Evolutionary conservation across 2,113 vertebrate species (phyloP).

Genomic region (Puma concolor): DNA sequence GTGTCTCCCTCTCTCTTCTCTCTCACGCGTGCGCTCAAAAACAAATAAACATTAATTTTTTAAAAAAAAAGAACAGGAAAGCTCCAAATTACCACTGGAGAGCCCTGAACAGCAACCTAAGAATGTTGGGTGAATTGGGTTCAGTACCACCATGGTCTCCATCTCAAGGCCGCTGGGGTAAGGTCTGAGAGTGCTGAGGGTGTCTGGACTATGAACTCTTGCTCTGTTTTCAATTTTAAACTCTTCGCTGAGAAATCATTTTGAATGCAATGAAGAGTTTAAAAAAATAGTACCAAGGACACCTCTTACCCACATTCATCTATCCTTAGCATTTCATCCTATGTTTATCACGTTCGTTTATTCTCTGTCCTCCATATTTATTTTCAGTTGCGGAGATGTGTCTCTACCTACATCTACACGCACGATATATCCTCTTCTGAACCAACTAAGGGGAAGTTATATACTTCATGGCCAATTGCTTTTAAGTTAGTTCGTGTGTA

Average conservation of each 20-base stretch:
- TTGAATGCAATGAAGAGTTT: neutral
- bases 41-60: too few relatives aligned
- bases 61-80: neutral
- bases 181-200: too few relatives aligned
- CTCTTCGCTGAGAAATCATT: neutral
- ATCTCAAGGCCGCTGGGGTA: too few relatives aligned
- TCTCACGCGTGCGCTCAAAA: too few relatives aligned
- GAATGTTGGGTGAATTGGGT: neutral
- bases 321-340: neutral
- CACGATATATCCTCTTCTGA: neutral
- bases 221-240: neutral
- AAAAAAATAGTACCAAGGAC: neutral
- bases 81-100: neutral
- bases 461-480: neutral
- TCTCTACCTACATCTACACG: neutral
- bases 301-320: neutral
- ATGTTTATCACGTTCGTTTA: neutral
- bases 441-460: neutral
- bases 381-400: neutral
- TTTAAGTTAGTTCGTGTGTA: neutral
- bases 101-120: neutral
- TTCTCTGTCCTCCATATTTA: neutral
- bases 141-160: neutral
- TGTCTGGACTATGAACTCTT: neutral
- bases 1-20: too few relatives aligned